Base-by-base conservation (phyloP, 2,888 invertebrate genomes). In the Capitulum mitella region DNA sequence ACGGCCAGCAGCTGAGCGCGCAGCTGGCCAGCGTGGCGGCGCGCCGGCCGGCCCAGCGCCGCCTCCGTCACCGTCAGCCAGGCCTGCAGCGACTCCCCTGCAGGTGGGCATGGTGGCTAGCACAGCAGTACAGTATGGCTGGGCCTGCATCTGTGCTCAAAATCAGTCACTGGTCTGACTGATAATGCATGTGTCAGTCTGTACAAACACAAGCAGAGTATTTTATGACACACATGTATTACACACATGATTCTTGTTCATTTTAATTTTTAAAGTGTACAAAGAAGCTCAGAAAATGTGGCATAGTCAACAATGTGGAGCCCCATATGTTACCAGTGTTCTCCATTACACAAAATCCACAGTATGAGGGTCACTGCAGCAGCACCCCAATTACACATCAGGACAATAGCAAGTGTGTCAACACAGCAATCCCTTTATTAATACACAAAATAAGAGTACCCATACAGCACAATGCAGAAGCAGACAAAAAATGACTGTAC, bases 1-100 rank as follows among this genome's bases (percentile, higher is more conserved):
- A 84, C 83, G 34, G 81, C 80, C 77, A 82, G 81, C 22, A 84
- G 43, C 80, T 83, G 81, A 12, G 78, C 77, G 29, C 40, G 37
- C 6, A 40, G 14, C n/a, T 1, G 34, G 29, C 48, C 34, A n/a
- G 29, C 37, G 29, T 51, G 64, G 16, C 78, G 74, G 26, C n/a
- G 29, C 3, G n/a, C n/a, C 16, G 46, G 75, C 14, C 43, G 22
- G n/a, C 75, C 75, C 43, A 75, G 43, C 75, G 43, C 43, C 6
- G 70, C n/a, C 19, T 37, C 70, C 8, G 16, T 26, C 37, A 8
- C 37, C 6, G 70, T 1, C 6, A 22, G 34, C 70, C 70, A 70
- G 2, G 22, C 6, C 22, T 70, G 37, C 70, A 70, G 5, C 61
- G 10, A 32, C 54, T 54, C 22, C 16, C 14, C 61, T n/a, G 61